phyloP scores from a whole-genome alignment of 2,888 invertebrate genomes.

The Eudemis profundana region DNA sequence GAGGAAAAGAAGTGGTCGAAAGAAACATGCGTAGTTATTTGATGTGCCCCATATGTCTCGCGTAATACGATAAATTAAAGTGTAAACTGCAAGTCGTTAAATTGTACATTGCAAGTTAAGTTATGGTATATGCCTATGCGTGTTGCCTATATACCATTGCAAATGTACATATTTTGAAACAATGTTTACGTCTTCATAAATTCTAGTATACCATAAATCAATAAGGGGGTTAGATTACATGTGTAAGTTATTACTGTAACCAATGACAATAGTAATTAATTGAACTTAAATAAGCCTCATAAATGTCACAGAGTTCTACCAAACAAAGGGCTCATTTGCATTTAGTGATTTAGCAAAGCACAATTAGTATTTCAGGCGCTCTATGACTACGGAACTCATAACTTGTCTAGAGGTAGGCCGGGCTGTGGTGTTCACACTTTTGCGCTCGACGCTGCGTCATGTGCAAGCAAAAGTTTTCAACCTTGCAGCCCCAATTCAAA shows the following conservation, averaged over 20 bases:
- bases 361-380: constrained; percentile 21
- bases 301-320: constrained; percentile 1
- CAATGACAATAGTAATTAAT: constrained; percentile 19
- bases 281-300: constrained; percentile 20
- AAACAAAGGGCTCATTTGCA: constrained; percentile 23
- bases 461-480: not conserved
- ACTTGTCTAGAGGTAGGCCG: not conserved
- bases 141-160: too few relatives aligned
- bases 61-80: too few relatives aligned
- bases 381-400: not conserved
- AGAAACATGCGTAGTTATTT: too few relatives aligned
- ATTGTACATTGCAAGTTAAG: too few relatives aligned
- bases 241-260: not conserved
- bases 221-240: too few relatives aligned
- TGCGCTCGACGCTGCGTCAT: not conserved
- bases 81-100: too few relatives aligned
- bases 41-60: too few relatives aligned
- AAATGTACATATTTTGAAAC: too few relatives aligned
- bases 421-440: not conserved
- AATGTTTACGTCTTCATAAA: too few relatives aligned
- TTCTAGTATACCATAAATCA: too few relatives aligned
- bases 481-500: not conserved
- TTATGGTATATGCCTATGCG: too few relatives aligned
- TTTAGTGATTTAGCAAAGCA: constrained; percentile 15
- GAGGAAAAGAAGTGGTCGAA: too few relatives aligned